These are phyloP conservation scores for Camelus dromedarius DNA, from an alignment of 2,113 vertebrate genomes.

Conservation along the genomic window DNA sequence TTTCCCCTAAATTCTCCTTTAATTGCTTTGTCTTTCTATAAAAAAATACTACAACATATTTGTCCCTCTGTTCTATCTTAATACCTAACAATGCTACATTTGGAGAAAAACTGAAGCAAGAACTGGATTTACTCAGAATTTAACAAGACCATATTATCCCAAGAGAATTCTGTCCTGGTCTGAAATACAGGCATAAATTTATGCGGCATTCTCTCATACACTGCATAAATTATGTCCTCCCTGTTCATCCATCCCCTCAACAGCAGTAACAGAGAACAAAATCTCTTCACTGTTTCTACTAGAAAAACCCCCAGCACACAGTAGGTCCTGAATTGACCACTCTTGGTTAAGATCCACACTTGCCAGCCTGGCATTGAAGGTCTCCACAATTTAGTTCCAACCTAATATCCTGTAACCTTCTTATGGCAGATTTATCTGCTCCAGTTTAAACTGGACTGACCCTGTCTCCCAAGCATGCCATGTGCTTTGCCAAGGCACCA, in stretches of 20 bases:
- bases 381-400: neutral
- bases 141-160: neutral
- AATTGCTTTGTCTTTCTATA: conserved; percentile 2
- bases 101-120: neutral
- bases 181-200: neutral
- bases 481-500: neutral
- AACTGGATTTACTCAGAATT: neutral
- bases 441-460: neutral
- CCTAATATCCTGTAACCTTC: neutral
- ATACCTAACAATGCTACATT: neutral
- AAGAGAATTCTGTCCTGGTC: neutral
- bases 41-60: neutral
- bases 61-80: neutral
- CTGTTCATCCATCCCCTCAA: neutral
- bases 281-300: neutral
- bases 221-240: neutral
- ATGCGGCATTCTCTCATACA: neutral
- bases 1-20: neutral
- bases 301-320: neutral
- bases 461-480: neutral
- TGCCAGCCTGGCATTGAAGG: neutral
- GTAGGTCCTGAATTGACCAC: neutral
- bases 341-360: neutral
- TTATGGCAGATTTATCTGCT: neutral
- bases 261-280: neutral